Conservation (phyloP, 2,888 invertebrate genomes). For the Hedya salicella region DNA sequence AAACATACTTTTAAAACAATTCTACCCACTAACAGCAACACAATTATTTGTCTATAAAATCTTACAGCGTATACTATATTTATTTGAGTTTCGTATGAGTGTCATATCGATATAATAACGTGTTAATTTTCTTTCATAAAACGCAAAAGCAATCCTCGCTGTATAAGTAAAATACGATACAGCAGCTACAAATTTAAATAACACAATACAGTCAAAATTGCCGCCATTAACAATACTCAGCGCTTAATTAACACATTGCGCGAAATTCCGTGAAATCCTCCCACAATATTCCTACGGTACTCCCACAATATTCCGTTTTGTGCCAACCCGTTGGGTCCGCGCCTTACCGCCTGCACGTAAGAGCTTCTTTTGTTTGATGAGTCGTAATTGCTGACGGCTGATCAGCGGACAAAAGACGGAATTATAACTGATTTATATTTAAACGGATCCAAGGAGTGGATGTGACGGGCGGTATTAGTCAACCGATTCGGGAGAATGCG, state of each 20-base stretch:
- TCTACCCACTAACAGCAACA: too few species aligned
- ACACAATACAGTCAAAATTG: slow-evolving; percentile 33
- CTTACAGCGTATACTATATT: too few species aligned
- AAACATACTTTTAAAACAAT: too few species aligned
- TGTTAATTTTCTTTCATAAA: neutral
- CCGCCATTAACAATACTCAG: slow-evolving; percentile 40
- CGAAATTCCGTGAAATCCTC: slow-evolving; percentile 15
- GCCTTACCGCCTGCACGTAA: slow-evolving; percentile 37
- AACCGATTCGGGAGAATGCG: neutral
- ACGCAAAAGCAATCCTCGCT: neutral
- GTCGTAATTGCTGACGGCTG: slow-evolving; percentile 36
- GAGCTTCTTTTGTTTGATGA: slow-evolving; percentile 40
- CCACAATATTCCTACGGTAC: slow-evolving; percentile 26
- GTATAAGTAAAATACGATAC: slow-evolving; percentile 19
- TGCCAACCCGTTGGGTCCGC: slow-evolving; percentile 26
- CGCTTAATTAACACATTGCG: slow-evolving; percentile 42
- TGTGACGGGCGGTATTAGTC: slow-evolving; percentile 8
- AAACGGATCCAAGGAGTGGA: slow-evolving; percentile 3
- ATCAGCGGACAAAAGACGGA: slow-evolving; percentile 38
- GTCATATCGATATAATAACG: neutral
- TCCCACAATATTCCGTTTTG: slow-evolving; percentile 30
- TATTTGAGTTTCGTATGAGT: too few species aligned
- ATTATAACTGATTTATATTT: slow-evolving; percentile 37
- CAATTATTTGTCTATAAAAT: too few species aligned
- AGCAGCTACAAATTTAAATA: slow-evolving; percentile 29